phyloP scores from a whole-genome alignment of 2,888 invertebrate genomes.

The Tortrix viridana region DNA sequence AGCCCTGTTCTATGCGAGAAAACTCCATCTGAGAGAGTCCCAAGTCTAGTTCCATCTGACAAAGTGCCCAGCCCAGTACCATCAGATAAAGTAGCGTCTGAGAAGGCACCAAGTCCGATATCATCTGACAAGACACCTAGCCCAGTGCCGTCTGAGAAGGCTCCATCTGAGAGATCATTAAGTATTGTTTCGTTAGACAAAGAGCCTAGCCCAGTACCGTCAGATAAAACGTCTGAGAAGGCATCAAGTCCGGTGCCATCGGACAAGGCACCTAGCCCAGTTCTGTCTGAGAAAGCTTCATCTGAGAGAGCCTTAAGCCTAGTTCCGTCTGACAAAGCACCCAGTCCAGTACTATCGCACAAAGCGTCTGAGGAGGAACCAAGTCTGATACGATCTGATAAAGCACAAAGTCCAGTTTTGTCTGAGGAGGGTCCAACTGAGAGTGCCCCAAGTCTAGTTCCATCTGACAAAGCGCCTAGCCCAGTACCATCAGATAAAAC shows the following conservation, averaged over 20 bases:
- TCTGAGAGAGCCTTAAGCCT: too few species aligned
- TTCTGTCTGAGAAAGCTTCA: too few species aligned
- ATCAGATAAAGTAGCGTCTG: slow-evolving; percentile 21
- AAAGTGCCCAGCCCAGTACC: slow-evolving; percentile 24
- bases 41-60: slow-evolving; percentile 17
- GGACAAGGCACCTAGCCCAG: neutral
- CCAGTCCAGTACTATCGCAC: slow-evolving; percentile 18
- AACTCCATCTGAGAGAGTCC: slow-evolving; percentile 34
- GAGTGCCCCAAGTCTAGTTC: too few species aligned
- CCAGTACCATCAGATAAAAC: slow-evolving; percentile 23
- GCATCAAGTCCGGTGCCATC: neutral
- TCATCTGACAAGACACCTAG: slow-evolving; percentile 21
- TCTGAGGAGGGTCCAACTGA: slow-evolving; percentile 32
- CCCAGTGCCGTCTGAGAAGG: neutral
- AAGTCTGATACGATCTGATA: slow-evolving; percentile 21
- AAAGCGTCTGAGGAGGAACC: slow-evolving; percentile 19
- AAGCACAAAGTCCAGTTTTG: slow-evolving; percentile 31
- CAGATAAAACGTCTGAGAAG: slow-evolving; percentile 13
- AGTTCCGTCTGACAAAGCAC: neutral
- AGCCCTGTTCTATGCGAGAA: slow-evolving; percentile 34
- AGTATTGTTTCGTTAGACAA: slow-evolving; percentile 22
- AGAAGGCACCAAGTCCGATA: slow-evolving; percentile 18
- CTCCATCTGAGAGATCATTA: slow-evolving; percentile 25
- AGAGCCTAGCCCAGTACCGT: slow-evolving; percentile 14
- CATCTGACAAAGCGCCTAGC: slow-evolving; percentile 30